Percentiles rank a stretch among this genome's conserved stretches.
Conservation (phyloP, 2,113 vertebrate genomes). For the Cololabis saira region DNA sequence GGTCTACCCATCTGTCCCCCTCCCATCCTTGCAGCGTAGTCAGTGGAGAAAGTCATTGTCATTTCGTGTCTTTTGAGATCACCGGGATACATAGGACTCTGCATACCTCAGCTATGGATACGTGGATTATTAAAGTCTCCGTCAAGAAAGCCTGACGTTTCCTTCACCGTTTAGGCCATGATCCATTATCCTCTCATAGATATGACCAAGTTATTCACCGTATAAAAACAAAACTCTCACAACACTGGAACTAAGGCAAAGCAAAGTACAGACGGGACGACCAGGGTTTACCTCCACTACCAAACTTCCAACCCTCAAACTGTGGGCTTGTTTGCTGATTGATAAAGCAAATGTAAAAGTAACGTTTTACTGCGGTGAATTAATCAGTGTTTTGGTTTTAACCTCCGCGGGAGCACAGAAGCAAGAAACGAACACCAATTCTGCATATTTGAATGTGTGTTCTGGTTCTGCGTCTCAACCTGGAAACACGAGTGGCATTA, state of each 20-base stretch:
- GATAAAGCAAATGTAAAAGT: no score
- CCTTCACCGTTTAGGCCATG: no score
- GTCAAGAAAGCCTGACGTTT: no score
- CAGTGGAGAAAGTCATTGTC: background rate
- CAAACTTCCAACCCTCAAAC: no score
- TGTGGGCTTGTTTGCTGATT: no score
- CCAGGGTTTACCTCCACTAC: no score
- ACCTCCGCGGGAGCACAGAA: constrained; percentile 26
- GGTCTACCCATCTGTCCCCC: constrained; percentile 25
- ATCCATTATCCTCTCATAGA: background rate
- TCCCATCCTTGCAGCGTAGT: constrained; percentile 9
- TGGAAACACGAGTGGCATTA: constrained; percentile 55
- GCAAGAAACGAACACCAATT: constrained; percentile 45
- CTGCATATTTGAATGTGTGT: constrained; percentile 47
- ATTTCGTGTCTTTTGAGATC: background rate
- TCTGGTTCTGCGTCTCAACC: constrained; percentile 26
- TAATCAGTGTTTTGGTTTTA: no score
- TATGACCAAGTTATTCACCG: background rate
- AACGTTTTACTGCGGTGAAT: no score
- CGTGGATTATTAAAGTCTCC: background rate
- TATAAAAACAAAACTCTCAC: background rate
- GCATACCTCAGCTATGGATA: no score
- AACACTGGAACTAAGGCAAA: background rate
- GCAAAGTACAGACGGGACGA: no score
- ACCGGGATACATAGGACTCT: background rate